Evolutionary conservation across 2,797 vertebrate species (phyloP).

Genomic region (Graptemys geographica): DNA sequence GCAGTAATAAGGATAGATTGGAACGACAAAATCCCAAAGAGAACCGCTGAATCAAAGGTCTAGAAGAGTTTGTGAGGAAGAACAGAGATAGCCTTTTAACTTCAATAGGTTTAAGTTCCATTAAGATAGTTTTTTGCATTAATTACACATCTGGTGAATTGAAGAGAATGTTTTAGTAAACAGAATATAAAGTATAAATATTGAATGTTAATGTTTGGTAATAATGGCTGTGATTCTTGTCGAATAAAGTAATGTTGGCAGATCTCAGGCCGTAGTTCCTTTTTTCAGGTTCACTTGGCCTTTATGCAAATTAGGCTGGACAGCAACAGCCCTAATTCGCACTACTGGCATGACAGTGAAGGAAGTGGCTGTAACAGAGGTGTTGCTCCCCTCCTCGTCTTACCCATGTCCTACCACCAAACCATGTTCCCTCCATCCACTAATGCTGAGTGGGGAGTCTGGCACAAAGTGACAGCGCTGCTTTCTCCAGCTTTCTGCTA

Average conservation of each 20-base stretch:
- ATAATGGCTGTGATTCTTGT: neutral
- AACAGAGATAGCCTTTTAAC: neutral
- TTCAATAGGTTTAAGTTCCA: neutral
- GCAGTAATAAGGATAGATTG: neutral
- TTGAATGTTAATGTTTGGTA: neutral
- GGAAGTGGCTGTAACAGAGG: neutral
- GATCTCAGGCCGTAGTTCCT: neutral
- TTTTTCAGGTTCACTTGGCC: neutral
- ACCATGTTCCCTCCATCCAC: too few species aligned
- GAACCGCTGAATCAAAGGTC: neutral
- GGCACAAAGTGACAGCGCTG: too few species aligned
- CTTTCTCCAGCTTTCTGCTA: too few species aligned
- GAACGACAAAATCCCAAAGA: neutral
- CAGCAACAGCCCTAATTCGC: neutral
- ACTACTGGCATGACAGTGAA: neutral
- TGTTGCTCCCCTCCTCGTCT: neutral
- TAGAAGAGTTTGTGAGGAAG: neutral
- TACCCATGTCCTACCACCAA: neutral
- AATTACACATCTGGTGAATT: neutral
- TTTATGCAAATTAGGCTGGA: neutral
- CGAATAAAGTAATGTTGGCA: neutral
- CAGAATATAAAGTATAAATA: neutral
- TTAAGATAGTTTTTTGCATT: accelerated
- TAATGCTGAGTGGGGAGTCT: too few species aligned
- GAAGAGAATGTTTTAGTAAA: neutral